Conservation (phyloP, 1,140 invertebrate genomes). For the Rhopalosiphum maidis region DNA sequence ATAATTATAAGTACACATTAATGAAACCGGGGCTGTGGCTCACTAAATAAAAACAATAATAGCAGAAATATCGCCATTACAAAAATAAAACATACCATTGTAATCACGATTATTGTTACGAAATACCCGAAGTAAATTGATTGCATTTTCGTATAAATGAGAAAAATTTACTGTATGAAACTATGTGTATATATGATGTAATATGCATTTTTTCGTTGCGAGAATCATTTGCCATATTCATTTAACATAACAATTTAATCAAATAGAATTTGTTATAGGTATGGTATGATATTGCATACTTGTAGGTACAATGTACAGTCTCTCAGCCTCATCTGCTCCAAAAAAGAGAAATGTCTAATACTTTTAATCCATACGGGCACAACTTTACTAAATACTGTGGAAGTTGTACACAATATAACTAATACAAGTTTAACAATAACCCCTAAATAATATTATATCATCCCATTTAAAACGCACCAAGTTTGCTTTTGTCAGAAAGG, state of each 20-base stretch:
- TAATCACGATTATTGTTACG: not conserved
- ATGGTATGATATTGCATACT: not conserved
- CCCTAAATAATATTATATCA: not conserved
- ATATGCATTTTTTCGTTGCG: not conserved
- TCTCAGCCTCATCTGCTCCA: not conserved
- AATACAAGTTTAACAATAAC: not conserved
- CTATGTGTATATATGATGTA: not conserved
- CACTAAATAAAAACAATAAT: constrained; percentile 12
- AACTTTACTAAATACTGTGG: not conserved
- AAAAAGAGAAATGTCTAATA: not conserved
- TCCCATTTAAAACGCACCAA: not conserved
- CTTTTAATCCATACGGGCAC: not conserved
- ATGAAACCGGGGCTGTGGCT: not conserved
- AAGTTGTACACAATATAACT: not conserved
- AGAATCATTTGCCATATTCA: not conserved
- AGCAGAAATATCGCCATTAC: not conserved
- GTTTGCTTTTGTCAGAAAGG: not conserved
- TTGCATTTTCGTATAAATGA: not conserved
- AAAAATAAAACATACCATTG: not conserved
- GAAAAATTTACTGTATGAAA: not conserved
- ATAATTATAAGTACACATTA: not conserved
- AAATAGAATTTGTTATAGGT: not conserved
- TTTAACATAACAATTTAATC: not conserved
- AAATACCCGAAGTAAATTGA: not conserved
- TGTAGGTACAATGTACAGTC: too few relatives aligned